These are phyloP conservation scores for Stratiomys singularior DNA, from an alignment of 2,888 invertebrate species.

Conservation along the genomic window DNA sequence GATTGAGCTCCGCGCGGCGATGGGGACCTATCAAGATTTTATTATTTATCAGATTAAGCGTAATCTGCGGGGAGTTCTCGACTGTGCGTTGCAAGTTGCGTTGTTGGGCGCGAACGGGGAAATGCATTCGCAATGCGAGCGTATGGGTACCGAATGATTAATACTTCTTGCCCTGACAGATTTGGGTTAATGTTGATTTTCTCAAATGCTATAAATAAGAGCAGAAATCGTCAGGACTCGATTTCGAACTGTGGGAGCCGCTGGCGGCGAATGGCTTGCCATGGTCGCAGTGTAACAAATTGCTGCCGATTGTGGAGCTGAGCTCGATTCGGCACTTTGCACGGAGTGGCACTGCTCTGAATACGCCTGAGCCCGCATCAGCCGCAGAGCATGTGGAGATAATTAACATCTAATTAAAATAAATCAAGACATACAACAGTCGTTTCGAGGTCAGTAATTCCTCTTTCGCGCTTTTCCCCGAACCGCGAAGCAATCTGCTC, in stretches of 20 bases:
- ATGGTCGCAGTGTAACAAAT: background rate
- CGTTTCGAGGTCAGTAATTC: slow-evolving; percentile 13
- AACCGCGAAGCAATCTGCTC: background rate
- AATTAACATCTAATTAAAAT: slow-evolving; percentile 40
- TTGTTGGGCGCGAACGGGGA: background rate
- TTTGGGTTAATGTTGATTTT: slow-evolving; percentile 8
- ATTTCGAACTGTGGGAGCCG: background rate
- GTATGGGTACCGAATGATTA: slow-evolving; percentile 16
- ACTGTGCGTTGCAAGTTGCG: background rate
- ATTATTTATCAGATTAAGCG: slow-evolving; percentile 34
- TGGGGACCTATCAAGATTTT: slow-evolving; percentile 34
- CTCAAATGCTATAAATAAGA: background rate
- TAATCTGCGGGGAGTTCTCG: slow-evolving; percentile 4
- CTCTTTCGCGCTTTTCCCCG: background rate
- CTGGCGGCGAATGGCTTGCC: background rate
- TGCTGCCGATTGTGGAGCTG: background rate
- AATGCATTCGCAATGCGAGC: background rate
- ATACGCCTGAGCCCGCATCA: background rate
- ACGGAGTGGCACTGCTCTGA: background rate
- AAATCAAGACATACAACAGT: slow-evolving; percentile 16
- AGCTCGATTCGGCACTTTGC: background rate
- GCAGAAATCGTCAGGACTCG: slow-evolving; percentile 7
- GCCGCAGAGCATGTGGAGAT: background rate
- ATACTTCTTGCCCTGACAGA: background rate
- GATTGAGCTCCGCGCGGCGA: background rate